Conservation (phyloP, 2,888 invertebrate genomes). For the Therioaphis trifolii region DNA sequence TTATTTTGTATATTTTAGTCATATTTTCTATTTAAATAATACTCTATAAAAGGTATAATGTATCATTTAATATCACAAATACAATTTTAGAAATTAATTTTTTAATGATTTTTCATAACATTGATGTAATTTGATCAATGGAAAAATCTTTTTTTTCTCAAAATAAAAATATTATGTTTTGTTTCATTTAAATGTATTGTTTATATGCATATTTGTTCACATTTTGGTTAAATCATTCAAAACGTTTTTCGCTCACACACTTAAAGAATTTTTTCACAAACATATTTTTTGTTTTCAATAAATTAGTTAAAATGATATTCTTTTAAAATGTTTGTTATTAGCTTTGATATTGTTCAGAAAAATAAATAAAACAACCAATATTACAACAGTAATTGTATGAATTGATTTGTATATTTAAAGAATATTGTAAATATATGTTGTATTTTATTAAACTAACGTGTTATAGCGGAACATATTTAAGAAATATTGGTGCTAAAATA, state of each 20-base stretch:
- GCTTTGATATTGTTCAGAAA: too few species aligned
- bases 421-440: too few species aligned
- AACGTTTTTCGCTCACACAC: neutral
- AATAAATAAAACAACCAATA: too few species aligned
- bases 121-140: neutral
- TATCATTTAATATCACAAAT: too few species aligned
- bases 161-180: neutral
- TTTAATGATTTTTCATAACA: neutral
- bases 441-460: too few species aligned
- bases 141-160: neutral
- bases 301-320: neutral
- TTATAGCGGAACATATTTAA: too few species aligned
- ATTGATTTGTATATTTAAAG: neutral
- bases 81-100: too few species aligned
- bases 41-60: too few species aligned
- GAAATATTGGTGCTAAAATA: too few species aligned
- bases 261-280: neutral
- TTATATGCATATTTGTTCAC: conserved; percentile 7
- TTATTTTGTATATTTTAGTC: neutral
- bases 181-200: neutral
- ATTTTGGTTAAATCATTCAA: neutral
- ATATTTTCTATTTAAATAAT: neutral
- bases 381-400: too few species aligned
- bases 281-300: neutral
- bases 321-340: too few species aligned